Evolutionary conservation across 2,113 vertebrate genomes (phyloP), one percentile per base, ranked within the genome.

Genomic region (Regulus satrapa): DNA sequence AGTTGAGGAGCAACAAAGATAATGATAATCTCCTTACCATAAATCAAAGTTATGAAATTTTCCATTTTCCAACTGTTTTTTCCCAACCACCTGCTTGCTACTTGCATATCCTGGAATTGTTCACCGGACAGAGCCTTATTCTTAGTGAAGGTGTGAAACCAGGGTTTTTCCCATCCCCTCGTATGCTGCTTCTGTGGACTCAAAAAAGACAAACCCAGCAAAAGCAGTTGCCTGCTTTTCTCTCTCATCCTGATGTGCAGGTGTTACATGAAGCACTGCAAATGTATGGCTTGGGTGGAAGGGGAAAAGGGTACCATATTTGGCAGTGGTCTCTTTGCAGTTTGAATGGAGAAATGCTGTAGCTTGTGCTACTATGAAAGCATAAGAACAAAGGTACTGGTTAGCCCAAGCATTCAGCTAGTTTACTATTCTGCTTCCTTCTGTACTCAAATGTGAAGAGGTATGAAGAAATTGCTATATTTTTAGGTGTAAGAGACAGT

Each of bases 151-250:
- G 0, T 23, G 24, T 63, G 48, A 76, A 87, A 29, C 24, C 18
- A 54, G 7, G 3, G 8, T 56, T 46, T 51, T 29, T 12, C 1
- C 10, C 1, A n/a, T n/a, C 31, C 7, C 12, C 11, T 31, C 7
- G 2, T 31, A 5, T 24, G 9, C 34, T 55, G 6, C 8, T 13
- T 18, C 48, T 84, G 46, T 67, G 63, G 25, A 54, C 21, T 67
- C 9, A 12, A 8, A 12, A 32, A 58, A 79, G 64, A 49, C 1
- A 4, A 84, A 72, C 5, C 24, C 38, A 40, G 7, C 15, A 58
- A 66, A 75, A 61, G 14, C 19, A 71, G 5, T 8, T 69, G 43
- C 3, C 26, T 72, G 31, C 24, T 73, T 68, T 84, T 67, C 24
- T 38, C 40, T 46, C 34, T 76, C 15, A 10, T 63, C 7, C 52